phyloP scores from a whole-genome alignment of 2,888 invertebrate genomes.

The Diplolepis rosae region DNA sequence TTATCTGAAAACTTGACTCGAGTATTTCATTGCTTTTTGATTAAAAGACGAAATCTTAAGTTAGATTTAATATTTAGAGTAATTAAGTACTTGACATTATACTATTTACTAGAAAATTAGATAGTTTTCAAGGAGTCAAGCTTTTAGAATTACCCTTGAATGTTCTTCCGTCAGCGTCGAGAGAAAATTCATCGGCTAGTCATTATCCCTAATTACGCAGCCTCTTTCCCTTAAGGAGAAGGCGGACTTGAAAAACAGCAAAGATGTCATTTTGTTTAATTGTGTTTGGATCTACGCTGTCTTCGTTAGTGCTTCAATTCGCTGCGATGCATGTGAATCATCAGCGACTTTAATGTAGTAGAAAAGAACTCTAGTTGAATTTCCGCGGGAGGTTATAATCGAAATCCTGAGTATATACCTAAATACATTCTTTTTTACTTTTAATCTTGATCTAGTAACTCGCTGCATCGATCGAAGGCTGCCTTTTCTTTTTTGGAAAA shows the following conservation, averaged over 20 bases:
- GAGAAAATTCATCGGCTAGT: conserved; percentile 23
- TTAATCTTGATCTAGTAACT: conserved; percentile 2
- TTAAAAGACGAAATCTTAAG: no score
- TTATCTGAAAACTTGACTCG: neutral
- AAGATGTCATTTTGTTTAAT: conserved; percentile 46
- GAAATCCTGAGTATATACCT: conserved; percentile 19
- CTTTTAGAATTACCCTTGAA: neutral
- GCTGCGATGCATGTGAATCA: conserved; percentile 11
- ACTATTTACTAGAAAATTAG: no score
- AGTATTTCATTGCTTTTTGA: neutral
- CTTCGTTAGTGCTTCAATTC: conserved; percentile 15
- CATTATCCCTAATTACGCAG: neutral
- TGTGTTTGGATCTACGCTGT: conserved; percentile 54
- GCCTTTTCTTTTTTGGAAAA: neutral
- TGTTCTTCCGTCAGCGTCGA: conserved; percentile 17
- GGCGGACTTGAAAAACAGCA: conserved; percentile 4
- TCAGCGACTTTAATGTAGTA: conserved; percentile 19
- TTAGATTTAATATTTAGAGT: no score
- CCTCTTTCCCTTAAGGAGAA: neutral
- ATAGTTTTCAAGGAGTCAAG: neutral
- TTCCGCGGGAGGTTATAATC: conserved; percentile 6
- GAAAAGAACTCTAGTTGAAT: conserved; percentile 22
- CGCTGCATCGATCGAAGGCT: neutral
- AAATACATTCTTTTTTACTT: conserved; percentile 23
- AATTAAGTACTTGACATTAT: no score